phyloP scores from a whole-genome alignment of 2,888 invertebrate species.

The Sylvicola cinctus region DNA sequence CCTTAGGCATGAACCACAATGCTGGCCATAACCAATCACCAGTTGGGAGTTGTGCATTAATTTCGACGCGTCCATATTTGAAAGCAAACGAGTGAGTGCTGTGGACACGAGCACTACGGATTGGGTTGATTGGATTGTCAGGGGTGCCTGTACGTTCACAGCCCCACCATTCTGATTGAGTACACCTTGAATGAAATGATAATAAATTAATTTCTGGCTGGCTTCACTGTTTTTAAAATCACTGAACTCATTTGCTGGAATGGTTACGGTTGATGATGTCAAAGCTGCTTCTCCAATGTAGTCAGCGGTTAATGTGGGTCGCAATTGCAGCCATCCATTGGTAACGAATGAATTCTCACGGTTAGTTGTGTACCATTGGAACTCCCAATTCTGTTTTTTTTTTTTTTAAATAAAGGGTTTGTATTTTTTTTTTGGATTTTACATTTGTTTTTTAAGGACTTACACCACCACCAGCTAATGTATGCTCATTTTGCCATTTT shows the following conservation, averaged over 20 bases:
- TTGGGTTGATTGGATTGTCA: conserved; percentile 35
- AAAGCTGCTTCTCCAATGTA: background rate
- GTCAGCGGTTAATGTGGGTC: conserved; percentile 25
- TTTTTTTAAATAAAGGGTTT: too few relatives aligned
- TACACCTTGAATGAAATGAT: conserved; percentile 32
- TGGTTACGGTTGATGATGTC: too few relatives aligned
- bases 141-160: conserved; percentile 33
- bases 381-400: conserved; percentile 42
- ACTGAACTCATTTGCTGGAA: conserved; percentile 24
- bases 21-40: conserved; percentile 42
- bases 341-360: conserved; percentile 39
- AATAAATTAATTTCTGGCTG: too few relatives aligned
- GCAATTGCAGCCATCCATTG: conserved; percentile 31
- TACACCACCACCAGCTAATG: conserved; percentile 36
- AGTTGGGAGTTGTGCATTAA: conserved; percentile 42
- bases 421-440: too few relatives aligned
- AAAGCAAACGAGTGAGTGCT: conserved; percentile 41
- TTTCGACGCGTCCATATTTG: conserved; percentile 40
- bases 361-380: conserved; percentile 44
- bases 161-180: conserved; percentile 33
- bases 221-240: too few relatives aligned
- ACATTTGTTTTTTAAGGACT: conserved; percentile 2
- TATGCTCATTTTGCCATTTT: conserved; percentile 44
- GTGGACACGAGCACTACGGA: conserved; percentile 42
- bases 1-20: conserved; percentile 45